Evolutionary conservation across 2,113 vertebrate species (phyloP).

Genomic region (Nycticryphes semicollaris): DNA sequence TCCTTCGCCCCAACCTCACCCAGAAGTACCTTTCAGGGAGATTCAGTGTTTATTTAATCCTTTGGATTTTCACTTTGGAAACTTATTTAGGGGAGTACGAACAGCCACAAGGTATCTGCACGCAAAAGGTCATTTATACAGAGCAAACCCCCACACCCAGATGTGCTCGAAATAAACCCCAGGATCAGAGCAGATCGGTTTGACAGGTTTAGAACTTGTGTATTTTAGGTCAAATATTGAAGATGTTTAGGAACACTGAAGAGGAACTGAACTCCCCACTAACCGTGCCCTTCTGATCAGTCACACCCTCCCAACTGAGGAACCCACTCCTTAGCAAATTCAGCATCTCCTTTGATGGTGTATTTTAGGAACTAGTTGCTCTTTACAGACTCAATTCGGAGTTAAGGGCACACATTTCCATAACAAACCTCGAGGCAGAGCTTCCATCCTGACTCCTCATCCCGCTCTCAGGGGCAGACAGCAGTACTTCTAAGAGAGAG

Average conservation of each 20-base stretch:
- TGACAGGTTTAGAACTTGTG: background rate
- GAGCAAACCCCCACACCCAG: background rate
- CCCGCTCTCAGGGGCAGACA: too few species aligned
- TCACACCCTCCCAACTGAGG: too few species aligned
- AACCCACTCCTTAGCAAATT: background rate
- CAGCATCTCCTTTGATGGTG: background rate
- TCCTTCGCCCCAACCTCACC: background rate
- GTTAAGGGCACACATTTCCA: background rate
- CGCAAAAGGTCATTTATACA: background rate
- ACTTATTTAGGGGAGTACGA: background rate
- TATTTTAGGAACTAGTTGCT: background rate
- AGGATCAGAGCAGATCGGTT: background rate
- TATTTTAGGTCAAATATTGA: background rate
- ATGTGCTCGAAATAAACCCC: background rate
- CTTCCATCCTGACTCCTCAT: fast-evolving
- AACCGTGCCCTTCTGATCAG: background rate
- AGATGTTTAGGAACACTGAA: background rate
- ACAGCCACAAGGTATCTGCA: background rate
- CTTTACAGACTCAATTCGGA: background rate
- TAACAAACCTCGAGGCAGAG: background rate
- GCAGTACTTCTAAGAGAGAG: background rate
- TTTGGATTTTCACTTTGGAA: background rate
- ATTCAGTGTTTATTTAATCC: background rate
- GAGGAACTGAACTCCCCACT: background rate
- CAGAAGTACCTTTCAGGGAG: background rate